A percentile compares a stretch with the other conserved stretches of the same genome.
Conservation (phyloP, 2,113 vertebrate genomes). For the Penelope pileata region DNA sequence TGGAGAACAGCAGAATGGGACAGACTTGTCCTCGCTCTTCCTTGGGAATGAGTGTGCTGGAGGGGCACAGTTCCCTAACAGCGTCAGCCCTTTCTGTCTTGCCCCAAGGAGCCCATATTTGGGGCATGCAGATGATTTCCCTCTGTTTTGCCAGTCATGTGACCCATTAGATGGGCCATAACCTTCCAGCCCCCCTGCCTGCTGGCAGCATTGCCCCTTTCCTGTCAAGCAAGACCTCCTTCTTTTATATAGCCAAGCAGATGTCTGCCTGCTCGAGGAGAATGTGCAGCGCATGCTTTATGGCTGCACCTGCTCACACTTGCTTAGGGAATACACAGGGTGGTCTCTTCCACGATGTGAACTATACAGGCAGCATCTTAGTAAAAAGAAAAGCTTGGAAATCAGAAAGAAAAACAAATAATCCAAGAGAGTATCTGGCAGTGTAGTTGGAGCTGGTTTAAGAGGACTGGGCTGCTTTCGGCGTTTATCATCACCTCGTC, state of each 20-base stretch:
- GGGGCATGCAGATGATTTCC: not conserved
- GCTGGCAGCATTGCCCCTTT: slow-evolving; percentile 25
- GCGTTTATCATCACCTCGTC: not conserved
- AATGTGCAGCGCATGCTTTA: not conserved
- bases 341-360: not conserved
- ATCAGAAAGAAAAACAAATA: not conserved
- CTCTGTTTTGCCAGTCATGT: not conserved
- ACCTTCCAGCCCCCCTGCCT: not conserved
- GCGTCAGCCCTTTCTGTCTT: not conserved
- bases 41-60: not conserved
- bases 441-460: not conserved
- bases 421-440: not conserved
- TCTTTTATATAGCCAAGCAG: slow-evolving; percentile 53
- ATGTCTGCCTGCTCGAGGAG: slow-evolving; percentile 15
- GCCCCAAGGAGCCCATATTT: not conserved
- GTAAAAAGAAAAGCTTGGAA: not conserved
- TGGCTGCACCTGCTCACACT: slow-evolving; percentile 43
- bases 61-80: not conserved
- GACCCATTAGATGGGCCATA: not conserved
- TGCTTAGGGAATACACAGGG: slow-evolving; percentile 34
- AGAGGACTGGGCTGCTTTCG: not conserved
- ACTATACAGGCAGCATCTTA: not conserved
- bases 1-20: not conserved
- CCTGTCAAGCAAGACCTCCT: slow-evolving; percentile 24
- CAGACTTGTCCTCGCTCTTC: not conserved